Conservation (phyloP, 1,140 invertebrate genomes). For the Metaphire vulgaris region DNA sequence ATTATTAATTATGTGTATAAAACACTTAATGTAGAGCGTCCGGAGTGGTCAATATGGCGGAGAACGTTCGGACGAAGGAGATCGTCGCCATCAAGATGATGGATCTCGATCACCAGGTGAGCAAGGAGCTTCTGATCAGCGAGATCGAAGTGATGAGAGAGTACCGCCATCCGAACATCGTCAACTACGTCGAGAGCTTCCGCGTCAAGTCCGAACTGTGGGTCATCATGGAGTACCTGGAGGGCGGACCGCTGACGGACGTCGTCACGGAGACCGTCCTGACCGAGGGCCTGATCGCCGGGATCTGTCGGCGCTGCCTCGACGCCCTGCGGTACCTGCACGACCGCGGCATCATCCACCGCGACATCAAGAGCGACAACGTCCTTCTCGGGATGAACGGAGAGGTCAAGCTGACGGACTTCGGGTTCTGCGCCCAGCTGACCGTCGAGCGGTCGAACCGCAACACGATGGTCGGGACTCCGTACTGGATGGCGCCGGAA, state of each 20-base stretch:
- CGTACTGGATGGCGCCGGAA: slow-evolving; percentile 40
- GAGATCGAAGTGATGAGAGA: slow-evolving; percentile 54
- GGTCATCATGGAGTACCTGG: slow-evolving; percentile 58
- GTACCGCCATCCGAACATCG: slow-evolving; percentile 45
- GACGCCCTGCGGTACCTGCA: slow-evolving; percentile 28
- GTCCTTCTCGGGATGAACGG: no score
- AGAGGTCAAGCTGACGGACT: no score
- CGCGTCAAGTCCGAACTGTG: slow-evolving; percentile 59
- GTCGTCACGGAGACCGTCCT: slow-evolving; percentile 57
- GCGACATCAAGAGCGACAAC: slow-evolving; percentile 55
- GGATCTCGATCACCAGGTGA: slow-evolving; percentile 54
- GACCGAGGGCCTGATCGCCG: slow-evolving; percentile 83
- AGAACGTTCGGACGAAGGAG: no score
- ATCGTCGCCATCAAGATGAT: slow-evolving; percentile 56
- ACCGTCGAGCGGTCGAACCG: slow-evolving; percentile 1
- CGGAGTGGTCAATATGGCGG: no score
- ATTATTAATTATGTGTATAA: no score
- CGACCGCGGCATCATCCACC: slow-evolving; percentile 30
- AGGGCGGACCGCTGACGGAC: slow-evolving; percentile 56
- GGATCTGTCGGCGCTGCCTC: slow-evolving; percentile 65
- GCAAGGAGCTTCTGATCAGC: slow-evolving; percentile 56
- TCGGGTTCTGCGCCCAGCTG: slow-evolving; percentile 50
- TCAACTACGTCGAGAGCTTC: slow-evolving; percentile 78
- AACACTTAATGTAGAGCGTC: no score
- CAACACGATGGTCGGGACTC: no score